Base-by-base conservation (phyloP, 2,888 invertebrate genomes). In the Drosophila hamatofila region DNA sequence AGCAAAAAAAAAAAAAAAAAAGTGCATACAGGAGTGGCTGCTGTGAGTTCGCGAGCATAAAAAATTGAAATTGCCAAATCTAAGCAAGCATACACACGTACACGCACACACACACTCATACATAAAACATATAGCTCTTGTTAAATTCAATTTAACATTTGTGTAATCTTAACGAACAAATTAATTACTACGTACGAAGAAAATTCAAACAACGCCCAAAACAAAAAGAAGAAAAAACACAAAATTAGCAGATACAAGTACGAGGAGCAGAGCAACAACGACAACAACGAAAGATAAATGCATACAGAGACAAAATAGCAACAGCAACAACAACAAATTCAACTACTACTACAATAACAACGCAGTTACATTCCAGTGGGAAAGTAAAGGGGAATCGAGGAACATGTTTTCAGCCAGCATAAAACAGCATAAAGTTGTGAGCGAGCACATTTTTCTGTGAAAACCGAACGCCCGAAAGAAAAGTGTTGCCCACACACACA, bases 1-100 rank as follows among this genome's bases (percentile, higher is more conserved):
- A 69, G 63, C 55, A 72, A 65, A 74, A 39, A n/a, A 9, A 41
- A n/a, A 9, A 41, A n/a, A 6, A 81, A 83, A 48, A 27, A 83
- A 84, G 76, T 88, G 86, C 88, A 84, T 88, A 72, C 88, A 88
- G 78, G 83, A 77, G 81, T 81, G 80, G 80, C 80, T 78, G 72
- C 72, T 63, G 63, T 71, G 48, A 64, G 70, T 68, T 68, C 65
- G 74, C 77, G 64, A 80, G 66, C 64, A 70, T 72, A 70, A 74
- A 71, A 73, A 62, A 66, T 66, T 70, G 48, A 56, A 72, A 60
- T 76, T 76, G 60, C 58, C 59, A 72, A 80, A 72, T 79, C 70
- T 54, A 70, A 77, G 79, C 75, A 69, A 52, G 62, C 69, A 57
- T 44, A 66, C 49, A 75, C 23, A 44, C 33, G 46, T 44, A 66